Base-by-base conservation (phyloP, 2,888 invertebrate genomes). In the Diarsia rubi region DNA sequence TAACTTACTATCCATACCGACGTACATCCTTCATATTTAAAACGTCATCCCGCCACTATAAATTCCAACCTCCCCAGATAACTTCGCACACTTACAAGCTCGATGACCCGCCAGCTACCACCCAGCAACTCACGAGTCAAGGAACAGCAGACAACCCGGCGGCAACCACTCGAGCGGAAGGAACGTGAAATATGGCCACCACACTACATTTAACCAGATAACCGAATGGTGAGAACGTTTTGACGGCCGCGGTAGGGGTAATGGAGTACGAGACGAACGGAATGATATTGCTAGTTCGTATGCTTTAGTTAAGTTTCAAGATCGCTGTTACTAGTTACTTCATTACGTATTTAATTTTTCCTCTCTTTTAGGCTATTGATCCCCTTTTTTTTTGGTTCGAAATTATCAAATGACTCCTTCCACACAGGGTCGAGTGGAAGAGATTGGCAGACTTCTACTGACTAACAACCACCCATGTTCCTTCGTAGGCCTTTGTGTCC, bases 131-230 rank as follows among this genome's bases (percentile, higher is more conserved):
- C 78, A 64, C 81, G 81, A 88, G 86, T 86, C 79, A 85, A 88
- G 83, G 84, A 72, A 76, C 73, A 84, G 76, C 76, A 83, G 79
- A 89, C 62, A 62, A 62, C 62, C 62, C 60, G 57, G 57, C 57
- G 90, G 90, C 90, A 87, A 75, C 65, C 85, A 82, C 82, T 86
- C 78, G 73, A 82, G 85, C 86, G 90, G 88, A 88, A 90, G 80
- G 71, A 81, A 87, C 85, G 83, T 87, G 90, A 91, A 89, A 88
- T 91, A 92, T 88, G 82, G 85, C 86, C 73, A 65, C 71, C 87
- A 88, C 88, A 88, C 86, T 85, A 86, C 87, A 87, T 87, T 87
- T 75, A 88, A 88, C 88, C 79, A 83, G 89, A 89, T 88, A 90
- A 88, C 85, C 84, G 87, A 88, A 76, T 86, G 85, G 86, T 85